Evolutionary conservation across 2,113 vertebrate species (phyloP).

Genomic region (Podarcis cretensis): DNA sequence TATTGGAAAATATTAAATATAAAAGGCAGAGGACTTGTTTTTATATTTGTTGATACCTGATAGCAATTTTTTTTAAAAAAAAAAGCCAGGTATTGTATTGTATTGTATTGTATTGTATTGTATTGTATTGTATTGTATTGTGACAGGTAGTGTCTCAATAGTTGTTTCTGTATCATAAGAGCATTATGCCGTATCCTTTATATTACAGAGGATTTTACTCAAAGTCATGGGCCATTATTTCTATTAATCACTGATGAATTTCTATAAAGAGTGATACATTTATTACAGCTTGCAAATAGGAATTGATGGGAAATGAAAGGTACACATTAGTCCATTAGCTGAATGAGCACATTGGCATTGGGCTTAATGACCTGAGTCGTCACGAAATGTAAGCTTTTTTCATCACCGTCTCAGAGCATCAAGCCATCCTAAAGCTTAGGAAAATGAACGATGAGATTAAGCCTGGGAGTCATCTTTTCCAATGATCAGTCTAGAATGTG

Average conservation of each 20-base stretch:
- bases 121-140: no score
- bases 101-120: no score
- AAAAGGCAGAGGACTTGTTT: not conserved
- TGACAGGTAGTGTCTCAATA: not conserved
- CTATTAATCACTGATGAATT: not conserved
- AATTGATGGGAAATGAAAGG: not conserved
- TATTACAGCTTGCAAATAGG: not conserved
- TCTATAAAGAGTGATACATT: conserved; percentile 9
- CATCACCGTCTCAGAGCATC: not conserved
- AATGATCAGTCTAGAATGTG: not conserved
- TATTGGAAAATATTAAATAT: not conserved
- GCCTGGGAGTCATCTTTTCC: not conserved
- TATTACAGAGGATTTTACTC: not conserved
- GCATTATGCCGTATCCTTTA: not conserved
- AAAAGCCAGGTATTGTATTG: no score
- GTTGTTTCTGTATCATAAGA: not conserved
- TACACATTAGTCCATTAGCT: not conserved
- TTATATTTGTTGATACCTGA: not conserved
- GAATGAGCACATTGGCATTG: not conserved
- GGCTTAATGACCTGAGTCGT: not conserved
- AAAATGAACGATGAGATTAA: not conserved
- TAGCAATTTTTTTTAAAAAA: not conserved
- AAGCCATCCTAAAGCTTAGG: not conserved
- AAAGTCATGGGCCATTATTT: not conserved
- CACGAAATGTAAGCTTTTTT: not conserved